Percentiles rank a stretch among this genome's conserved stretches.
Conservation (phyloP, 2,797 vertebrate species). For the Acanthiza pusilla region DNA sequence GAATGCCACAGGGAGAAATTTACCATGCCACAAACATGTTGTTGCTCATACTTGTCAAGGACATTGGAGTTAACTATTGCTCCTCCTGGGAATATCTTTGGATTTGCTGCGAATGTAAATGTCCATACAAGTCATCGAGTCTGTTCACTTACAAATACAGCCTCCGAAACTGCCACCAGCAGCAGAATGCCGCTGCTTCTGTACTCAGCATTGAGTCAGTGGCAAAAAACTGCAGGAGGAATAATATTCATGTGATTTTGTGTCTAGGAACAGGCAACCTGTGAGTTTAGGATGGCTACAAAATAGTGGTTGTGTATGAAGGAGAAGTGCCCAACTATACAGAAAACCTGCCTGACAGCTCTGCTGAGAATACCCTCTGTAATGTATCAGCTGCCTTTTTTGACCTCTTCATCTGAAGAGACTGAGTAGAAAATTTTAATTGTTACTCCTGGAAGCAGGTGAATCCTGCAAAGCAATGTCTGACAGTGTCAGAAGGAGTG, state of each 20-base stretch:
- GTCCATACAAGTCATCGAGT: background rate
- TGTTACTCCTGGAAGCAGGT: background rate
- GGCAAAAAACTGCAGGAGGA: background rate
- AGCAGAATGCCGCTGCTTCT: background rate
- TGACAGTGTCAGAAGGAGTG: background rate
- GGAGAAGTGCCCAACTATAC: background rate
- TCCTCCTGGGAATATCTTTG: background rate
- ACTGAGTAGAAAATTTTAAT: background rate
- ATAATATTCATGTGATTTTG: background rate
- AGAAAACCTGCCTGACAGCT: background rate
- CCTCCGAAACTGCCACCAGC: background rate
- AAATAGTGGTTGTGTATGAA: background rate
- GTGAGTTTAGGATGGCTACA: background rate
- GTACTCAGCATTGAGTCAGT: background rate
- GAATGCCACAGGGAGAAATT: constrained; percentile 20
- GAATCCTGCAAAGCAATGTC: background rate
- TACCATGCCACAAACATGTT: background rate
- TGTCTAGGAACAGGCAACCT: background rate
- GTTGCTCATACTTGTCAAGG: constrained; percentile 14
- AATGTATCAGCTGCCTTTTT: background rate
- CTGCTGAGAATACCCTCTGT: background rate
- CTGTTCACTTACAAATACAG: background rate
- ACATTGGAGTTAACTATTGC: background rate
- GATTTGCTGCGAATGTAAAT: constrained; percentile 12
- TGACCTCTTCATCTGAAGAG: background rate